Evolutionary conservation across 2,113 vertebrate genomes (phyloP).

Genomic region (Emydocephalus ijimae): DNA sequence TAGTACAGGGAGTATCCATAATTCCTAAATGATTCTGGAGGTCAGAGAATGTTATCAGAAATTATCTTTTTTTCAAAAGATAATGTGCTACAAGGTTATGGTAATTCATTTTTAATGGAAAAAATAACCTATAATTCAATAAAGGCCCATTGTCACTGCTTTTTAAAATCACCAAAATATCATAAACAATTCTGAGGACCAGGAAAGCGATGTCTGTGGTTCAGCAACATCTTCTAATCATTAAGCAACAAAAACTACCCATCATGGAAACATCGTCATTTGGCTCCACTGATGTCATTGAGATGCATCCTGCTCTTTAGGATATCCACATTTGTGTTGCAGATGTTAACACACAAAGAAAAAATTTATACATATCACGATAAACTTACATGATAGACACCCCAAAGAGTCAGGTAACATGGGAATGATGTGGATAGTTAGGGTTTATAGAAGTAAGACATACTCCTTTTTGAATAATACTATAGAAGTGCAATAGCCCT

Average conservation of each 20-base stretch:
- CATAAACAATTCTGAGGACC: background rate
- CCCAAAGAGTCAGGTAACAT: background rate
- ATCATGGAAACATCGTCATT: background rate
- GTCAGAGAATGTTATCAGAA: background rate
- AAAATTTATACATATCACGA: background rate
- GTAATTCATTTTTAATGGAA: background rate
- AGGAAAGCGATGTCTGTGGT: background rate
- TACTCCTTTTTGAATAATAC: background rate
- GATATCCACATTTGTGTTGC: background rate
- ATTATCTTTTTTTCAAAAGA: background rate
- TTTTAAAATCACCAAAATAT: background rate
- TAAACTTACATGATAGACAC: background rate
- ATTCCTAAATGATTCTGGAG: background rate
- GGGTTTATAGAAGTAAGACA: background rate
- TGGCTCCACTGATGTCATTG: background rate
- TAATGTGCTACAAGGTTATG: background rate
- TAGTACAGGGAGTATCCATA: background rate
- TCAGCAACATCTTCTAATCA: background rate
- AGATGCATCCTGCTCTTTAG: background rate
- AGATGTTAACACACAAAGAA: background rate
- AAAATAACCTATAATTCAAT: background rate
- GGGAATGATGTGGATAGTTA: background rate
- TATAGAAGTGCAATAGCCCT: background rate
- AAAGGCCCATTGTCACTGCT: background rate
- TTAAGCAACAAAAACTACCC: background rate